These are phyloP conservation scores for Athene cunicularia DNA, from an alignment of 2,113 vertebrate genomes.

Conservation along the genomic window DNA sequence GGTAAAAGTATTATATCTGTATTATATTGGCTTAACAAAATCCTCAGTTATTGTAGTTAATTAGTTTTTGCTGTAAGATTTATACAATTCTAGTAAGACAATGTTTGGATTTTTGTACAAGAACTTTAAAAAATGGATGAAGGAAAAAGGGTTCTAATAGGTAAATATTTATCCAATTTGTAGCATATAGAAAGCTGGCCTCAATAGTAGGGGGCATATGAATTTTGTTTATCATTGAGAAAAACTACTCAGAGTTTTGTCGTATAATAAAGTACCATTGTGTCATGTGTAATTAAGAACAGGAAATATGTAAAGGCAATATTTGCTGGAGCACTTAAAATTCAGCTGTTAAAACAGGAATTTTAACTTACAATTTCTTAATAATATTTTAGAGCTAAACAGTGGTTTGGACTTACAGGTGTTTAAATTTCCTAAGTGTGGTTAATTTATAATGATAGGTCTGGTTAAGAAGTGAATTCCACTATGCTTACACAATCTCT, in stretches of 20 bases:
- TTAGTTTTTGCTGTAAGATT: not conserved
- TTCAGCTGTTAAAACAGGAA: constrained; percentile 74
- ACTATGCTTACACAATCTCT: constrained; percentile 49
- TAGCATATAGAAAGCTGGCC: not conserved
- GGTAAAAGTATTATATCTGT: not conserved
- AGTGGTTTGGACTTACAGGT: constrained; percentile 56
- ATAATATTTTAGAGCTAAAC: constrained; percentile 51
- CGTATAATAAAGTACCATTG: constrained; percentile 52
- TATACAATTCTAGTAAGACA: not conserved
- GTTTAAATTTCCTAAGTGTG: constrained; percentile 60
- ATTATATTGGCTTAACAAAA: not conserved
- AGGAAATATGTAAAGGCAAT: constrained; percentile 66
- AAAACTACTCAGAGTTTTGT: constrained; percentile 43
- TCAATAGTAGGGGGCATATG: not conserved
- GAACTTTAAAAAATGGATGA: not conserved
- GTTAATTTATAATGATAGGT: constrained; percentile 66
- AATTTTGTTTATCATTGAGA: constrained; percentile 61
- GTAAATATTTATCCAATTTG: constrained; percentile 43
- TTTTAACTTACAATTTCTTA: constrained; percentile 57
- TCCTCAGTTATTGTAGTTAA: not conserved
- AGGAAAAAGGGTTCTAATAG: not conserved
- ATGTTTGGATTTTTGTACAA: constrained; percentile 9
- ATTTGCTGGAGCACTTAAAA: constrained; percentile 66
- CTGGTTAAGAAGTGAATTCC: constrained; percentile 55
- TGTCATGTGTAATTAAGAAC: constrained; percentile 66